Evolutionary conservation across 2,888 invertebrate genomes (phyloP), one percentile per base, ranked within the genome.

Genomic region (Dorcus hopei): DNA sequence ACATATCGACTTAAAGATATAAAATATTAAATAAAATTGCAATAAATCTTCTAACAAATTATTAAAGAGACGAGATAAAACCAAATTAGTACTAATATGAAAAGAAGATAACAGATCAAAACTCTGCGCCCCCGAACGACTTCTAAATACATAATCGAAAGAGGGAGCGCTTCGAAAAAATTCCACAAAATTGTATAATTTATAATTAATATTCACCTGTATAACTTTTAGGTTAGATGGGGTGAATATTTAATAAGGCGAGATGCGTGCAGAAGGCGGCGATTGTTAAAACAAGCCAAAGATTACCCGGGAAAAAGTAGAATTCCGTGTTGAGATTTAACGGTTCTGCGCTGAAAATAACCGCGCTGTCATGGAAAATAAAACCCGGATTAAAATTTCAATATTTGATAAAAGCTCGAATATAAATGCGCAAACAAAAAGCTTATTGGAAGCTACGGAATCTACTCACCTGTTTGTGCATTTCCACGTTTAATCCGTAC

Each of bases 401-500:
- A 54, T 55, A 58, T 61, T 57, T 60, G 52, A 42, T 52, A 59
- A 55, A 52, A 33, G 45, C 38, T 41, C 26, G 50, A 57, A 59
- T 56, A 57, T 55, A 16, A 54, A 40, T 38, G 26, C 49, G 49
- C 11, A 38, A 39, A 50, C 8, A 50, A 7, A 56, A 48, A 48
- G 9, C 38, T 19, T 16, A 14, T 11, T 26, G 14, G 6, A 41
- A 49, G 33, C 6, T 9, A 49, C 7, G 8, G 9, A 16, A 16
- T 9, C 23, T n/a, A 70, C 87, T 83, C 83, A 93, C 93, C 90
- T 96, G 95, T 86, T 96, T 96, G 82, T 95, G 95, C 93, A 96
- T 94, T 84, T 97, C 97, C 77, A 94, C 94, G 82, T 95, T 95
- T 78, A 96, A 87, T 69, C 95, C 95, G 81, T 95, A 95, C 55